These are phyloP conservation scores for Xylocopa sonorina DNA, from an alignment of 1,140 invertebrate species.

Conservation along the genomic window DNA sequence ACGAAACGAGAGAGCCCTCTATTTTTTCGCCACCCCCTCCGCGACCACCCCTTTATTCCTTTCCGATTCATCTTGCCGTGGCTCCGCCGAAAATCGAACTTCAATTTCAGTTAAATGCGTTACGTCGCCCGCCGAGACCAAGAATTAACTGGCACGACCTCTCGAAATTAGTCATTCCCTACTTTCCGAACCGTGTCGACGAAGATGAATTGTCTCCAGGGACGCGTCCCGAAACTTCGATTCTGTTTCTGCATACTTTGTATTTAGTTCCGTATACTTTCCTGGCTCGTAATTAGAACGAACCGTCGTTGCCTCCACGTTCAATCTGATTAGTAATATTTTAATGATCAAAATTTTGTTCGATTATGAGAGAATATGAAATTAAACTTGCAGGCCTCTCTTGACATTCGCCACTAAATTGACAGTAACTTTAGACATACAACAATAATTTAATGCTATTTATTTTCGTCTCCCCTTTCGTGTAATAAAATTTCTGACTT, in stretches of 20 bases:
- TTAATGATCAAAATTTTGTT: too few species aligned
- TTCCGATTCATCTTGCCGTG: conserved; percentile 9
- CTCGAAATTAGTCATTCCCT: conserved; percentile 26
- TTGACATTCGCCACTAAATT: too few species aligned
- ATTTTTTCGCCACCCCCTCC: background rate
- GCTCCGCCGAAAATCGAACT: background rate
- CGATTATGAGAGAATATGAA: too few species aligned
- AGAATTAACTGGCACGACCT: conserved; percentile 4
- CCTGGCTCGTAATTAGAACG: background rate
- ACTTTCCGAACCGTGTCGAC: background rate
- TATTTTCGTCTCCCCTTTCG: too few species aligned
- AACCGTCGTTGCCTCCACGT: background rate
- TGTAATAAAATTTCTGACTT: too few species aligned
- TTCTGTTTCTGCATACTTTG: background rate
- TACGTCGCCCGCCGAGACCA: background rate
- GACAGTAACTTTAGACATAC: too few species aligned
- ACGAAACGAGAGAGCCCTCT: conserved; percentile 17
- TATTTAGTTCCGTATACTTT: too few species aligned
- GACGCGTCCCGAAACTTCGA: background rate
- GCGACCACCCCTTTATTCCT: background rate
- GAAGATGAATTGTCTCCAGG: conserved; percentile 8
- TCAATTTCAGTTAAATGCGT: background rate
- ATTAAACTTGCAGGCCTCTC: too few species aligned
- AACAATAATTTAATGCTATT: too few species aligned
- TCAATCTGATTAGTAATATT: too few species aligned